These are phyloP conservation scores for Clostera curtula DNA, from an alignment of 2,888 invertebrate species.

Conservation along the genomic window DNA sequence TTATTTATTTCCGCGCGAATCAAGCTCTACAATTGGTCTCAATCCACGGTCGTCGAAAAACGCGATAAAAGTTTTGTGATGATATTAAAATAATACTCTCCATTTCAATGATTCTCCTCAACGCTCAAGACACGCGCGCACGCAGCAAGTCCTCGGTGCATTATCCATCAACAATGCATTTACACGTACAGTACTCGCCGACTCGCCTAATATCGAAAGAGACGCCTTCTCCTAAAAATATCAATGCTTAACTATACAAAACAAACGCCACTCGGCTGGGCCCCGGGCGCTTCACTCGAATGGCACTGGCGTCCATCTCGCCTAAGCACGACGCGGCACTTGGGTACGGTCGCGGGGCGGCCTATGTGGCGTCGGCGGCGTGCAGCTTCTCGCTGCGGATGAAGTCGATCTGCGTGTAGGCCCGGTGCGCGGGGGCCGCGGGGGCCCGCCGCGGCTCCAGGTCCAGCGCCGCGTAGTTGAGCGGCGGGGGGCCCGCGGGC, in stretches of 20 bases:
- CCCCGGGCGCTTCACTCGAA: slow-evolving; percentile 27
- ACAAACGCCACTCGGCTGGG: slow-evolving; percentile 1
- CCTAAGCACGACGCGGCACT: neutral
- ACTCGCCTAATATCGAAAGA: slow-evolving; percentile 5
- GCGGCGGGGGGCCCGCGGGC: slow-evolving; percentile 20
- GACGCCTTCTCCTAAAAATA: neutral
- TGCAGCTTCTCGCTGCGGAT: slow-evolving; percentile 73
- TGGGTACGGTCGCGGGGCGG: slow-evolving; percentile 1
- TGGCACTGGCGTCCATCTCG: slow-evolving; percentile 28
- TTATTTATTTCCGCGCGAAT: too few species aligned
- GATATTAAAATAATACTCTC: too few species aligned
- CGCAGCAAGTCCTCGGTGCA: slow-evolving; percentile 10
- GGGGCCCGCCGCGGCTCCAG: slow-evolving; percentile 48
- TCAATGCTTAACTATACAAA: neutral
- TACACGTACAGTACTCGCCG: slow-evolving; percentile 11
- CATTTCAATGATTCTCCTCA: slow-evolving; percentile 4
- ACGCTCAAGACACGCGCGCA: slow-evolving; percentile 7
- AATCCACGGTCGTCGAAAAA: too few species aligned
- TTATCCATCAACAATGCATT: slow-evolving; percentile 14
- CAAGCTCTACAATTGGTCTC: too few species aligned
- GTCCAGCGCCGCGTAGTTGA: slow-evolving; percentile 64
- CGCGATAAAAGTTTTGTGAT: too few species aligned
- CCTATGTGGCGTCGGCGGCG: slow-evolving; percentile 32
- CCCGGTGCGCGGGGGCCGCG: slow-evolving; percentile 65
- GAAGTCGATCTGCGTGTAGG: slow-evolving; percentile 89